phyloP scores from a whole-genome alignment of 37 sponge, comb jelly and placozoan species.

The Cliona cf. orientalis region DNA sequence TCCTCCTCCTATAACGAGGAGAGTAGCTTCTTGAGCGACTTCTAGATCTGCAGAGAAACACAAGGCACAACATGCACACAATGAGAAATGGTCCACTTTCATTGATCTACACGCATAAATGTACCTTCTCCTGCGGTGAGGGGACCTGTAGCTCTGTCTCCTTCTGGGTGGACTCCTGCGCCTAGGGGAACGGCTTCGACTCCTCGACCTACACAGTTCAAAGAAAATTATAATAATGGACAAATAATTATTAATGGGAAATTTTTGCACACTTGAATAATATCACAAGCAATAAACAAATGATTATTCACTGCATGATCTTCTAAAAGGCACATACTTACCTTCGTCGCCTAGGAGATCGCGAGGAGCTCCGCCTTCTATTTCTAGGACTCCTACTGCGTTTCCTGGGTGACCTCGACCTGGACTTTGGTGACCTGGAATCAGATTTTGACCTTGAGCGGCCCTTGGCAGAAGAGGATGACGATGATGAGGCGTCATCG shows the following conservation, averaged over 20 bases:
- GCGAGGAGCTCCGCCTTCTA: neutral
- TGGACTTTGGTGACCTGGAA: neutral
- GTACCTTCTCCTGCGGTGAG: neutral
- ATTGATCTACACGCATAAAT: neutral
- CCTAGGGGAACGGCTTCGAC: neutral
- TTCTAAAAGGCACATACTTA: neutral
- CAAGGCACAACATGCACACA: neutral
- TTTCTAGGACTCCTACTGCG: neutral
- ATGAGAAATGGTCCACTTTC: neutral
- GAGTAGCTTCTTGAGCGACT: neutral
- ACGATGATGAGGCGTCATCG: neutral
- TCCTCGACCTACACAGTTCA: neutral
- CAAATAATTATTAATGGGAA: no score
- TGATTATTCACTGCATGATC: neutral
- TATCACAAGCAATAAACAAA: neutral
- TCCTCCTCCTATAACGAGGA: neutral
- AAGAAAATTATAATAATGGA: no score
- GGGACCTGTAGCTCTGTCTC: neutral
- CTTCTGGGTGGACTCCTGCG: neutral
- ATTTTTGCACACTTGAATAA: no score
- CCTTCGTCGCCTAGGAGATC: neutral
- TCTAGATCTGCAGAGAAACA: no score
- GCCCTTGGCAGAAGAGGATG: no score
- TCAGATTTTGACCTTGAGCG: neutral
- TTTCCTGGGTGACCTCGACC: neutral